Percentiles rank a stretch among this genome's conserved stretches.
Evolutionary conservation across 2,888 invertebrate genomes (phyloP).

Genomic region (Encarsia formosa): DNA sequence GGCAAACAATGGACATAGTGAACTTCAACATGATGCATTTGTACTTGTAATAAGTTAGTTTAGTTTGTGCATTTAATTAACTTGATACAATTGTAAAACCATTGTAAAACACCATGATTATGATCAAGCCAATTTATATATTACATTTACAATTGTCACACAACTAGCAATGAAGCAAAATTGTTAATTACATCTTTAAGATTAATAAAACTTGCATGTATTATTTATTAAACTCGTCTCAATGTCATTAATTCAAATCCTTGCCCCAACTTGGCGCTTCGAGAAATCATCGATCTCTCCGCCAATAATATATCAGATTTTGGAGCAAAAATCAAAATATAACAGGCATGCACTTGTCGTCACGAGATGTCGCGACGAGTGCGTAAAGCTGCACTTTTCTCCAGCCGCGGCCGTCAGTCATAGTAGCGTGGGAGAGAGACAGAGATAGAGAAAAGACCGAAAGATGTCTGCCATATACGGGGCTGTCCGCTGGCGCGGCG

Average conservation of each 20-base stretch:
- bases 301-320: no score
- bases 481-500: conserved; percentile 1
- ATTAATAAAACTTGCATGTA: conserved; percentile 12
- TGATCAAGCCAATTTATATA: no score
- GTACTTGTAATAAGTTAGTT: conserved; percentile 36
- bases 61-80: not conserved
- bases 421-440: not conserved
- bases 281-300: no score
- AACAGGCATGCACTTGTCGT: not conserved
- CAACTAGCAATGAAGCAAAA: conserved; percentile 22
- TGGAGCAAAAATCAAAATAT: no score
- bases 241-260: no score
- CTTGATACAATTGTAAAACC: no score
- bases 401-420: not conserved
- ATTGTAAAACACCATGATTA: no score
- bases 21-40: conserved; percentile 50
- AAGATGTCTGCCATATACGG: conserved; percentile 28
- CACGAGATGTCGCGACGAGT: conserved; percentile 23
- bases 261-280: no score
- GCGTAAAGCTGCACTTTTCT: not conserved
- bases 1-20: conserved; percentile 53
- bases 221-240: no score
- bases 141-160: conserved; percentile 17
- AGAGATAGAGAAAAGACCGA: conserved; percentile 5
- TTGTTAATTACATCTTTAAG: conserved; percentile 27